Conservation (phyloP, 2,888 invertebrate genomes). For the Dicranocentrus wangi region DNA sequence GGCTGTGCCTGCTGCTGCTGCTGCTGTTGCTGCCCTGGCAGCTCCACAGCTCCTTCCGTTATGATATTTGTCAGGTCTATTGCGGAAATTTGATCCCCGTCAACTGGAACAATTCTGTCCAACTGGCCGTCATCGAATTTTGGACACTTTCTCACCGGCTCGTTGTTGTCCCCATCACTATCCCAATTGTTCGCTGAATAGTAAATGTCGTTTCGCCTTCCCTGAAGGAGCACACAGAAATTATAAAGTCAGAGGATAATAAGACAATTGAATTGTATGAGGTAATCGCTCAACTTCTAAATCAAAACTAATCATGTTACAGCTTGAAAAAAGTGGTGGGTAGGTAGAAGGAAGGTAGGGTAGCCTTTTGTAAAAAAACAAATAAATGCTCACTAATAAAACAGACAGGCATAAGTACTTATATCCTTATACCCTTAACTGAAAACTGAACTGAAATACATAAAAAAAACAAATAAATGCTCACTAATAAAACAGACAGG, state of each 20-base stretch:
- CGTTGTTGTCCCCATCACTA: constrained; percentile 70
- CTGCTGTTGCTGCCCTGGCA: constrained; percentile 32
- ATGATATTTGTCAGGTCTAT: constrained; percentile 33
- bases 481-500: not conserved
- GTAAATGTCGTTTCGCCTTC: constrained; percentile 64
- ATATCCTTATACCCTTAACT: not conserved
- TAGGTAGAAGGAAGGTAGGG: too few relatives aligned
- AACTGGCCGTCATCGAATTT: constrained; percentile 56
- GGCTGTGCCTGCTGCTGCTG: not conserved
- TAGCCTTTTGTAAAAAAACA: not conserved
- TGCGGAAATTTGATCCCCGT: constrained; percentile 23
- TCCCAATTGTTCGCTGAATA: constrained; percentile 65
- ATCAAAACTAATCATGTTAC: not conserved
- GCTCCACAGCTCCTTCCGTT: not conserved
- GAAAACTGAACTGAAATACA: not conserved
- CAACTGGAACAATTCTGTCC: constrained; percentile 43
- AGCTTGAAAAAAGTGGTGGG: not conserved
- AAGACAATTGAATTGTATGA: not conserved
- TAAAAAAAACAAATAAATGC: not conserved
- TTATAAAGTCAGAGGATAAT: not conserved
- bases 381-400: not conserved
- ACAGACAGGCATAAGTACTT: not conserved
- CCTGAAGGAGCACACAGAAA: constrained; percentile 37
- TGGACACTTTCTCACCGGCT: constrained; percentile 70
- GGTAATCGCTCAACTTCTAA: constrained; percentile 25